Conservation (phyloP, 2,888 invertebrate species). For the Dinocampus coccinellae region DNA sequence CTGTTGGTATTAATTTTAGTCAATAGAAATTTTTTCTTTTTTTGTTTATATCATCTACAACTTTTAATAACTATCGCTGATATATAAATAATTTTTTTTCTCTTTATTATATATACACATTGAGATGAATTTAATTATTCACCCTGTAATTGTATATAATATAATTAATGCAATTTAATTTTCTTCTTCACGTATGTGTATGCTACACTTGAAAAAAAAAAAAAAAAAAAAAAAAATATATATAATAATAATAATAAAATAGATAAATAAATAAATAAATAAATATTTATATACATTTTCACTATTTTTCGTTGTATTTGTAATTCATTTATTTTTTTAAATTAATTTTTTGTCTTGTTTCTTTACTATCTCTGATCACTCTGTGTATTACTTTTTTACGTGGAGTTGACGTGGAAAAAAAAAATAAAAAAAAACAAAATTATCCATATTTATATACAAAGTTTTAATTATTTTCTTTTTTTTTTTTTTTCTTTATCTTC, state of each 20-base stretch:
- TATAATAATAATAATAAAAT: neutral
- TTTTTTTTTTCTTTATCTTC: constrained; percentile 2
- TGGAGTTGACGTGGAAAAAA: neutral
- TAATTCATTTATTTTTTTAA: neutral
- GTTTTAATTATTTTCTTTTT: neutral
- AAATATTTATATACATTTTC: neutral
- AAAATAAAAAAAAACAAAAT: constrained; percentile 5
- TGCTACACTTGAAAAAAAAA: too few relatives aligned
- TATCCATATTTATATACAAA: too few relatives aligned
- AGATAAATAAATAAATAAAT: too few relatives aligned
- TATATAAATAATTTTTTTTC: too few relatives aligned
- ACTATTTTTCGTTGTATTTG: neutral
- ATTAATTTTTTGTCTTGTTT: neutral
- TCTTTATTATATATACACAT: too few relatives aligned
- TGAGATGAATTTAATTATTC: too few relatives aligned
- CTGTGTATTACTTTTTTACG: neutral
- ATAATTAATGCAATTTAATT: too few relatives aligned
- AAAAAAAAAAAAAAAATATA: too few relatives aligned
- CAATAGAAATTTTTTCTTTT: neutral
- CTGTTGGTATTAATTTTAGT: constrained; percentile 36
- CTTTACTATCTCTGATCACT: neutral
- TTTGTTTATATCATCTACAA: too few relatives aligned
- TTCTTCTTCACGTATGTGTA: too few relatives aligned
- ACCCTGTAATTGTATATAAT: too few relatives aligned
- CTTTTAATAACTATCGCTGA: too few relatives aligned